These are phyloP conservation scores for Xiphophorus couchianus DNA, from an alignment of 2,113 vertebrate species.

Conservation along the genomic window DNA sequence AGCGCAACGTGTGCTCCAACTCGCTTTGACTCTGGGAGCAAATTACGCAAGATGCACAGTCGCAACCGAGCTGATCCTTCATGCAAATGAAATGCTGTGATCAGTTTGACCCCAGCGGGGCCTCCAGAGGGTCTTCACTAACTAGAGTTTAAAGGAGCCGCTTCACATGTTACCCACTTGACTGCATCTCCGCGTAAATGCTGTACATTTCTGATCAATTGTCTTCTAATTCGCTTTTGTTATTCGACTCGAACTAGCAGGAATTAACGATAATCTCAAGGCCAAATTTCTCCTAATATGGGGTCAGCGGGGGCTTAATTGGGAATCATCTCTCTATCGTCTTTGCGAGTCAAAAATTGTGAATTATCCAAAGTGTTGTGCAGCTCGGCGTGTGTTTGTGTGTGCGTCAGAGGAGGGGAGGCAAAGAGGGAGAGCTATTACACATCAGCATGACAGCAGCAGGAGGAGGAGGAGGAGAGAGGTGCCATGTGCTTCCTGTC, in stretches of 20 bases:
- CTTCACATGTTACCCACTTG: background rate
- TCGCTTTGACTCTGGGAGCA: conserved; percentile 29
- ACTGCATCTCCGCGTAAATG: too few relatives aligned
- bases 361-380: conserved; percentile 14
- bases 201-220: background rate
- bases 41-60: conserved; percentile 39
- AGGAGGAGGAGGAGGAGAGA: conserved; percentile 17
- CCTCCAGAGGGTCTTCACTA: background rate
- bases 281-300: background rate
- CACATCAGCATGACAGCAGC: conserved; percentile 45
- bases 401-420: background rate
- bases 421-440: conserved; percentile 34
- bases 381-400: background rate
- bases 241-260: background rate
- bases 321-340: conserved; percentile 4
- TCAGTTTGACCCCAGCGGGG: conserved; percentile 12
- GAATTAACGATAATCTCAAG: background rate
- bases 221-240: background rate
- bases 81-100: conserved; percentile 10
- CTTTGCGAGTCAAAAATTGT: conserved; percentile 28
- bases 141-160: background rate
- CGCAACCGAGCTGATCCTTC: conserved; percentile 18
- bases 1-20: conserved; percentile 32
- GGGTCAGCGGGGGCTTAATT: conserved; percentile 36
- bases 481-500: conserved; percentile 82